Evolutionary conservation across 1,140 invertebrate species (phyloP).

Genomic region (Lordiphosa stackelbergi): DNA sequence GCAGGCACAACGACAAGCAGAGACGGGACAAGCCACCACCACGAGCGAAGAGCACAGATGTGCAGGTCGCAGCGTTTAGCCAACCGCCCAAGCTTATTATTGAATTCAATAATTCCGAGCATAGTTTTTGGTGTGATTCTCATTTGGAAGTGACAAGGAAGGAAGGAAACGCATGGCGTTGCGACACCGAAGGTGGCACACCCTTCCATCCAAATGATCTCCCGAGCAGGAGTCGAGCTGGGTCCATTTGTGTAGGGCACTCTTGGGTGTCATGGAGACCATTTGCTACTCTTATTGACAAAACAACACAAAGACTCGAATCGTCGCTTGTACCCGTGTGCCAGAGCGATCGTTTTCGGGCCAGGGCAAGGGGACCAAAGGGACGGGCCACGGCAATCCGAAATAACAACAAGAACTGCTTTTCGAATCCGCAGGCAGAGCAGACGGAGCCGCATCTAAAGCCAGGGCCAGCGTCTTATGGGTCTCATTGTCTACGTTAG

Average conservation of each 20-base stretch:
- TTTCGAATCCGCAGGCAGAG: conserved; percentile 23
- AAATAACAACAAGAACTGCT: conserved; percentile 4
- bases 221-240: too few relatives aligned
- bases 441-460: conserved; percentile 7
- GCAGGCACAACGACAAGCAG: conserved; percentile 10
- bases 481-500: conserved; percentile 29
- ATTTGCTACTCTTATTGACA: too few relatives aligned
- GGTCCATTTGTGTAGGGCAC: too few relatives aligned
- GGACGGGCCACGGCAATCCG: not conserved
- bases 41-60: conserved; percentile 5
- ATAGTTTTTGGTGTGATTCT: conserved; percentile 17
- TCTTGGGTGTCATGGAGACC: too few relatives aligned
- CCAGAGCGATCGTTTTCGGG: not conserved
- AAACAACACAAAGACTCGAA: too few relatives aligned
- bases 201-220: not conserved
- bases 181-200: conserved; percentile 1
- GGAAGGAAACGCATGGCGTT: not conserved
- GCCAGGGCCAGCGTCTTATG: conserved; percentile 1
- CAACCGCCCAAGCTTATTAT: conserved; percentile 12
- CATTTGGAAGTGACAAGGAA: conserved; percentile 11
- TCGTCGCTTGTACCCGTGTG: too few relatives aligned
- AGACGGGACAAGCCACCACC: not conserved
- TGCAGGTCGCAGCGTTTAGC: conserved; percentile 2
- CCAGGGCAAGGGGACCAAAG: not conserved
- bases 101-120: conserved; percentile 24